Percentiles rank a stretch among this genome's conserved stretches.
These are phyloP conservation scores for Seriola quinqueradiata DNA, from an alignment of 2,113 vertebrate species.

Conservation along the genomic window DNA sequence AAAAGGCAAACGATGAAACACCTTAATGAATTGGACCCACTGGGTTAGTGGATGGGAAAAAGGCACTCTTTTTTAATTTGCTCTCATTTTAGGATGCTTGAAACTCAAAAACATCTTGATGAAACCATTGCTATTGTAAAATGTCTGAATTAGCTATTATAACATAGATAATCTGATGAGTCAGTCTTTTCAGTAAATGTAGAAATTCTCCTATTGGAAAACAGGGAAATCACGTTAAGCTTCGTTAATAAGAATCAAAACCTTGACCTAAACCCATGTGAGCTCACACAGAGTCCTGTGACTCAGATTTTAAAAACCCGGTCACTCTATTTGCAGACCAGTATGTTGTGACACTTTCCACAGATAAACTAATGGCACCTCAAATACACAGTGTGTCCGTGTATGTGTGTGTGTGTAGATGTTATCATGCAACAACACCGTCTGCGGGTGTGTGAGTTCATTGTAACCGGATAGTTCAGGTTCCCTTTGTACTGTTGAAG, in stretches of 20 bases:
- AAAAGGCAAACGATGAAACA: background rate
- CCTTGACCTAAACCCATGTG: slow-evolving; percentile 10
- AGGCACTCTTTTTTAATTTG: too few species aligned
- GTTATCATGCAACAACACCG: slow-evolving; percentile 15
- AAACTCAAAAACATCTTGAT: too few species aligned
- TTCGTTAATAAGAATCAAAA: background rate
- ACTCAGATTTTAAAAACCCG: slow-evolving; percentile 7
- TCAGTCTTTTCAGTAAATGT: too few species aligned
- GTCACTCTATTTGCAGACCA: slow-evolving; percentile 9
- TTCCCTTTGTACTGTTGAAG: slow-evolving; percentile 41
- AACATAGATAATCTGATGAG: too few species aligned
- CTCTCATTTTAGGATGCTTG: too few species aligned
- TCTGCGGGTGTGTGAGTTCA: slow-evolving; percentile 24
- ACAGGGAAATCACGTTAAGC: background rate
- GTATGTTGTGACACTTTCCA: background rate
- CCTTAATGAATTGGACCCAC: background rate
- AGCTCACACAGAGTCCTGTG: slow-evolving; percentile 11
- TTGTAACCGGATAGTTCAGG: slow-evolving; percentile 22
- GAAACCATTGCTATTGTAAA: too few species aligned
- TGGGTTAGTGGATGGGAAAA: background rate
- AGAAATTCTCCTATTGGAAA: background rate
- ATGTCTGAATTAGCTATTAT: too few species aligned
- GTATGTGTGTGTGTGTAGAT: slow-evolving; percentile 15
- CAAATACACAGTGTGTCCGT: background rate
- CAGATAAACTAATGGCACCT: background rate